Evolutionary conservation across 2,797 vertebrate genomes (phyloP), one percentile per base, ranked within the genome.

Genomic region (Megalops cyprinoides): DNA sequence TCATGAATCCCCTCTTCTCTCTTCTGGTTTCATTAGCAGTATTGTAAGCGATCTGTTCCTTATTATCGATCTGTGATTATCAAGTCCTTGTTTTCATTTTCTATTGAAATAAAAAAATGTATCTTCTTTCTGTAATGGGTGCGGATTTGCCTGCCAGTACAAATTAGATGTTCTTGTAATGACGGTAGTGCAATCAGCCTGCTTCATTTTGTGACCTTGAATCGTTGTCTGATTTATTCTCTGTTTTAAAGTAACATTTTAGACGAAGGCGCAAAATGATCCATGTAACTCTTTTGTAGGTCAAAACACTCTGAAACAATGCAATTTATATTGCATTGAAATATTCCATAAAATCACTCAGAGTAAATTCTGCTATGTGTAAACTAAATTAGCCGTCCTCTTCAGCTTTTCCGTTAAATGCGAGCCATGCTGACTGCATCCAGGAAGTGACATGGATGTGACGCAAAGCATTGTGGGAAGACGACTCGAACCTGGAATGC

Each of bases 1-100:
- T 95, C 91, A 88, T 78, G 85, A 82, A 77, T 89, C 84, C 86
- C 85, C 81, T 87, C 81, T 85, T 82, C 86, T 0, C 79, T 84
- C 82, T 96, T 95, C 93, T 95, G 93, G 93, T 95, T 96, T 96
- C 95, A 96, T 96, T 96, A 92, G 92, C 90, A 93, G 93, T 95
- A 93, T 94, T 95, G 93, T 94, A 94, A 95, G 92, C 93, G 92
- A 94, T 96, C 94, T 94, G 93, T 94, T 94, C 94, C 94, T 94
- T 94, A 95, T 95, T 94, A 92, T 93, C 94, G 94, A 93, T 93
- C 92, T 94, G 94, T 93, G 93, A 95, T 94, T 94, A 94, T 92
- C 93, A 85, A 86, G 86, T 87, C 90, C 84, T 87, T 80, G 75
- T 84, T 89, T 91, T 90, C 91, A 93, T 94, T 94, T 93, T 88